Base-by-base conservation (phyloP, 2,888 invertebrate genomes). In the Oxytorus armatus region DNA sequence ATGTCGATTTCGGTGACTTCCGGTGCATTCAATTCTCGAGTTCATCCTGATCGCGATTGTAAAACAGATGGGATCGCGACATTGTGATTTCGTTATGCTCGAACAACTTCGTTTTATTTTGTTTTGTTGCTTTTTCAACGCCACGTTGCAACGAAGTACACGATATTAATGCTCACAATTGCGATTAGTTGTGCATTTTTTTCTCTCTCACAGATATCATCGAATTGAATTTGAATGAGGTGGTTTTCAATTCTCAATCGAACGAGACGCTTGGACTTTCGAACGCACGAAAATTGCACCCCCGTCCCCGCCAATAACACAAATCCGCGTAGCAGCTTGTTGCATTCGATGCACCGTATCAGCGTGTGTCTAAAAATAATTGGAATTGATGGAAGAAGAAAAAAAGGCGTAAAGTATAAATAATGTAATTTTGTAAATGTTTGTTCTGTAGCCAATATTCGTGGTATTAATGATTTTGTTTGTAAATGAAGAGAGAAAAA, bases 41-140 rank as follows among this genome's bases (percentile, higher is more conserved):
- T 69, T 59, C 55, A 36, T 11, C 77, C 57, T 57, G 73, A 63
- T 63, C 55, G 39, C 61, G 63, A 73, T n/a, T n/a, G 65, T 77
- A 49, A 36, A 57, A 29, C 47, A 51, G n/a, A 57, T 51, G 61
- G 25, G 76, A 65, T 39, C 61, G 39, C 23, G 68, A 80, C 80
- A 73, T 81, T 57, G 51, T 73, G 55, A 42, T 18, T 51, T 75
- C 66, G 68, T 77, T 75, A 61, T 69, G 74, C 53, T 79, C 61
- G 69, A 57, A 79, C 61, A 73, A 68, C 77, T 68, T 63, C 10
- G 53, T 74, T 70, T 33, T 55, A 25, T 4, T 51, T 55, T 21
- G 16, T 16, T 23, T 39, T 14, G 14, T 23, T 36, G 18, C 11
- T 53, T 18, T 44, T 57, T 66, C 18, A 53, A 14, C 18, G 5